Evolutionary conservation across 2,797 vertebrate species (phyloP).

Genomic region (Danionella dracula): DNA sequence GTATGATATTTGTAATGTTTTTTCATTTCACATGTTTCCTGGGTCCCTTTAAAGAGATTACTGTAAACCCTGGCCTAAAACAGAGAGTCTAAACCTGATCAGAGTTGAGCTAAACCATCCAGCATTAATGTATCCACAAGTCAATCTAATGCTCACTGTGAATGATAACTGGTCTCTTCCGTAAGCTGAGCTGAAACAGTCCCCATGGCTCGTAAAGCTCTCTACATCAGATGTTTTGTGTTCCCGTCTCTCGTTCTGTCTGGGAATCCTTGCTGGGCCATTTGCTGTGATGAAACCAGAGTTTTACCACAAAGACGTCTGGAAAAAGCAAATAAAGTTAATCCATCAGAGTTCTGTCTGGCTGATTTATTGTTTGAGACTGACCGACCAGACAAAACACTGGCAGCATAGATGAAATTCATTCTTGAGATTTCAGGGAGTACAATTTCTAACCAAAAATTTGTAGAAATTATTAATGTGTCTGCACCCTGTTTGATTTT

Average conservation of each 20-base stretch:
- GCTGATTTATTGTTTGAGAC: slow-evolving; percentile 14
- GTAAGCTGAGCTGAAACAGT: neutral
- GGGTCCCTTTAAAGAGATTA: no score
- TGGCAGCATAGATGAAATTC: neutral
- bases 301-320: slow-evolving; percentile 25
- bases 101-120: no score
- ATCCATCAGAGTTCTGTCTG: slow-evolving; percentile 21
- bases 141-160: neutral
- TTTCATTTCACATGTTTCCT: no score
- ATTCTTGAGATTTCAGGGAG: slow-evolving; percentile 18
- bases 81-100: no score
- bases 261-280: slow-evolving; percentile 18
- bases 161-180: neutral
- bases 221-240: neutral
- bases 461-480: neutral
- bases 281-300: slow-evolving; percentile 19
- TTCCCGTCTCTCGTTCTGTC: neutral
- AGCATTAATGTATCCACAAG: no score
- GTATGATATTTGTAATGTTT: no score
- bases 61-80: no score
- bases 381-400: slow-evolving; percentile 20
- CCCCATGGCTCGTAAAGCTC: neutral
- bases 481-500: neutral
- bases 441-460: slow-evolving; percentile 5
- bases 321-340: slow-evolving; percentile 19